Conservation (phyloP, 2,888 invertebrate genomes). For the Tinea semifulvella region DNA sequence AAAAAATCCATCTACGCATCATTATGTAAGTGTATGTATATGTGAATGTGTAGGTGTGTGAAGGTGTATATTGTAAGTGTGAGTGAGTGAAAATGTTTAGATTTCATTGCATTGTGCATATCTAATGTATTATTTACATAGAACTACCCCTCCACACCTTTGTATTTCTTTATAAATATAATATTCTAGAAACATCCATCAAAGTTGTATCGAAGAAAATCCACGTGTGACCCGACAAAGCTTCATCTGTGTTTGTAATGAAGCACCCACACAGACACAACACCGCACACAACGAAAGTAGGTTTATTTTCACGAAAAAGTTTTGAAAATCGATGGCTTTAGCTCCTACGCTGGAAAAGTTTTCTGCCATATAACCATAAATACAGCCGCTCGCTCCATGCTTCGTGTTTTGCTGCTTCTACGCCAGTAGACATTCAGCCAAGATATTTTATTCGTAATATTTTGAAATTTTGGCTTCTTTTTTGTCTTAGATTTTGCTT, state of each 20-base stretch:
- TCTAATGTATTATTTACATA: no score
- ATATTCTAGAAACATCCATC: background rate
- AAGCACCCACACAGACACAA: slow-evolving; percentile 36
- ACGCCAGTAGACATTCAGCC: slow-evolving; percentile 32
- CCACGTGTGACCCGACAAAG: slow-evolving; percentile 41
- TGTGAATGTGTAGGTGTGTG: no score
- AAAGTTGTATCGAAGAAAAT: background rate
- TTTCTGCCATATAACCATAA: slow-evolving; percentile 64
- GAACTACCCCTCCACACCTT: no score
- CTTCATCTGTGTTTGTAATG: slow-evolving; percentile 20
- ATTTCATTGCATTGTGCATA: no score
- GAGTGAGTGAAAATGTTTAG: no score
- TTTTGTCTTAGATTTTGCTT: no score
- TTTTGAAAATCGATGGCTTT: slow-evolving; percentile 68
- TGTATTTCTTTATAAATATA: no score
- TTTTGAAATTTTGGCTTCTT: slow-evolving; percentile 27
- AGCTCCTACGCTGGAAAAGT: slow-evolving; percentile 63
- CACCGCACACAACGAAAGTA: slow-evolving; percentile 58
- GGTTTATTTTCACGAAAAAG: slow-evolving; percentile 69
- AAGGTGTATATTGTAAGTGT: no score
- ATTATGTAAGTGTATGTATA: no score
- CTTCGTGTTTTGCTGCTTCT: slow-evolving; percentile 52
- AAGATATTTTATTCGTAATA: slow-evolving; percentile 39
- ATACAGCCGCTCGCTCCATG: slow-evolving; percentile 35
- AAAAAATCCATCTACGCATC: no score